phyloP scores from a whole-genome alignment of 30 jellyfish, hydroid and myxozoan genomes.

The Aurelia sp. region DNA sequence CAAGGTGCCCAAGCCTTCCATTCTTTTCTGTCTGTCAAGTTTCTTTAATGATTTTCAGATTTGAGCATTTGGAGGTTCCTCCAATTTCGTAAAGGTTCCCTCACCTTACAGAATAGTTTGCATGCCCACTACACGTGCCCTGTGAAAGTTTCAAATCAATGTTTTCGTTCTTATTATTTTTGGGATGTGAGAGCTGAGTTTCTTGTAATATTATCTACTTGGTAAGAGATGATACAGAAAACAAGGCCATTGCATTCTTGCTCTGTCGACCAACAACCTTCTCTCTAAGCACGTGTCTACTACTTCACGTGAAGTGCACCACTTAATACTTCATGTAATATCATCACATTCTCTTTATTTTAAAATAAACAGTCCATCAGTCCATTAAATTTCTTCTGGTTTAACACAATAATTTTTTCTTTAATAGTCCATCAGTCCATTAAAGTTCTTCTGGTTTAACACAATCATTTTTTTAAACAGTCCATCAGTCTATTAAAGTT shows the following conservation, averaged over 20 bases:
- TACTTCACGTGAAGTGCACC: neutral
- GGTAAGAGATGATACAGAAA: neutral
- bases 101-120: no score
- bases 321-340: neutral
- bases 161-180: no score
- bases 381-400: constrained; percentile 4
- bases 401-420: neutral
- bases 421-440: neutral
- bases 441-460: neutral
- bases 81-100: no score
- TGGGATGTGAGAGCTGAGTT: no score
- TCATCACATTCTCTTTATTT: neutral
- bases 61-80: no score
- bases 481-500: no score
- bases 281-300: neutral
- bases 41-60: no score
- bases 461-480: no score
- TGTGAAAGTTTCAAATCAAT: no score
- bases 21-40: no score
- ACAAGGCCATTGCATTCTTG: neutral
- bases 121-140: no score
- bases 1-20: no score
- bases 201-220: neutral
- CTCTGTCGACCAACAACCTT: neutral
- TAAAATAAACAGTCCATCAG: constrained; percentile 14